Base-by-base conservation (phyloP, 2,113 vertebrate genomes). In the Clinocottus analis region DNA sequence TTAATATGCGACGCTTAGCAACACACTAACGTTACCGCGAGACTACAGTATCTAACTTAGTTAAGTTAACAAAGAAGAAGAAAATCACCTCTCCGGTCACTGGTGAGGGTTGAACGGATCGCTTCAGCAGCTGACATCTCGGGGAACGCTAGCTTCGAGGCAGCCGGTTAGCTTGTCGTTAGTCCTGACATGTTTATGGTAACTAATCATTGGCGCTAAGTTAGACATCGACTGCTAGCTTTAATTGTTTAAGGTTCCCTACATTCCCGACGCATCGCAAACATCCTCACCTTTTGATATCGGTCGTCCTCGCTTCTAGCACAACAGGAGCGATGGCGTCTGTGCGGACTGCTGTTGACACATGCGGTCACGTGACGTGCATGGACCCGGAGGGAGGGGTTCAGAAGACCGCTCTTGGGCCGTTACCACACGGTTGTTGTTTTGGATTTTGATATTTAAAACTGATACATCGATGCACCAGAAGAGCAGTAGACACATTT, bases 231-330 rank as follows among this genome's bases (percentile, higher is more conserved):
- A 7, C 7, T 1, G 6, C 37, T 9, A 39, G 4, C 10, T 7
- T 5, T 14, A 3, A 11, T 39, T 10, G 7, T n/a, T 17, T 41
- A 1, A 19, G 11, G 12, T 4, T 1, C 7, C n/a, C 1, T 13
- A 19, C 4, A 13, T 10, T 0, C 0, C 0, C 1, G 45, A 33
- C 4, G 16, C 0, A 3, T 1, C 3, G 7, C n/a, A 1, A 12
- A 25, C 41, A 2, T 21, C 29, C 92, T 93, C 81, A 94, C 94
- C 93, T 93, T 93, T 81, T 78, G 79, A 39, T 82, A 77, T 77
- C 58, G 66, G 37, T 83, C 79, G 78, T 67, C 56, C 58, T 74
- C 60, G 87, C 58, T 77, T 67, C 19, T 71, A 10, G 56, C 49
- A 67, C 72, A 63, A 79, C 78, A 80, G 67, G 60, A 71, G 37